A percentile compares a stretch with the other conserved stretches of the same genome.
These are phyloP conservation scores for Podarcis muralis DNA, from an alignment of 2,113 vertebrate genomes.

Conservation along the genomic window DNA sequence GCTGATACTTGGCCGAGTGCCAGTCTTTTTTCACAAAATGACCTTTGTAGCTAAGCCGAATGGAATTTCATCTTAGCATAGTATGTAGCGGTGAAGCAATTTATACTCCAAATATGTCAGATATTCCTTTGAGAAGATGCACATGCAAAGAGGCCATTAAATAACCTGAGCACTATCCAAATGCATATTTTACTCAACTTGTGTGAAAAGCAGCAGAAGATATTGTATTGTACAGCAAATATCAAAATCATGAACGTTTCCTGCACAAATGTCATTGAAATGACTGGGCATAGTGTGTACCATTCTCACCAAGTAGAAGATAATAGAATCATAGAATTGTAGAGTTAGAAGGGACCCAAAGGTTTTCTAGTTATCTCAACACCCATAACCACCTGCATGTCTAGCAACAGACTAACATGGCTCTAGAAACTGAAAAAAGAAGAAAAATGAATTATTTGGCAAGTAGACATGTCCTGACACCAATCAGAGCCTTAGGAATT, in stretches of 20 bases:
- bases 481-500: not conserved
- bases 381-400: too few species aligned
- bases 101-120: conserved; percentile 18
- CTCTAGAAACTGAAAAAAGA: not conserved
- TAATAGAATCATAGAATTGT: not conserved
- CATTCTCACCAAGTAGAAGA: not conserved
- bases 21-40: conserved; percentile 58
- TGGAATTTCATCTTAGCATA: conserved; percentile 42
- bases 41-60: conserved; percentile 54
- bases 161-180: not conserved
- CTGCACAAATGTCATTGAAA: not conserved
- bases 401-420: too few species aligned
- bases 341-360: too few species aligned
- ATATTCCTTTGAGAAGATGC: not conserved
- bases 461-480: not conserved
- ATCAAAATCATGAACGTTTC: conserved; percentile 28
- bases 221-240: not conserved
- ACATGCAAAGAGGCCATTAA: conserved; percentile 5
- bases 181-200: not conserved
- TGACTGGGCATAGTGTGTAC: not conserved
- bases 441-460: not conserved
- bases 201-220: not conserved
- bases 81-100: conserved; percentile 43
- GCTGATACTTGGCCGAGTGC: conserved; percentile 49
- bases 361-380: too few species aligned